Conservation (phyloP, 2,113 vertebrate genomes). For the Condylura cristata region DNA sequence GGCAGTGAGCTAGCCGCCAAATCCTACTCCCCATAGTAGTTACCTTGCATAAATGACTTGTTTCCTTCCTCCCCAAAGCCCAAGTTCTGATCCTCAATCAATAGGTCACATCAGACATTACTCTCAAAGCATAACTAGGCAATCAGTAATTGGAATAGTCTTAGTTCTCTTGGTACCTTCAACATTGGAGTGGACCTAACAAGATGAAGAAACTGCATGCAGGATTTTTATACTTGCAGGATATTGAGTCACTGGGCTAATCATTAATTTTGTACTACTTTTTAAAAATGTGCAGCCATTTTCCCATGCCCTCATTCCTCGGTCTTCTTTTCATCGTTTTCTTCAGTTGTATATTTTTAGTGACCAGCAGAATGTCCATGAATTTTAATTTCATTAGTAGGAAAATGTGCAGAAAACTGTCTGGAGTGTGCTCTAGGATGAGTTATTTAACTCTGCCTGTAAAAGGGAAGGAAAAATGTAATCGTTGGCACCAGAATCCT, state of each 20-base stretch:
- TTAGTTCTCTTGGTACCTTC: background rate
- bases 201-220: background rate
- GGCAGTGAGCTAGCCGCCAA: background rate
- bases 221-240: background rate
- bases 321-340: background rate
- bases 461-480: background rate
- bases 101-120: background rate
- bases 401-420: background rate
- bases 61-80: background rate
- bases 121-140: background rate
- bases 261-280: background rate
- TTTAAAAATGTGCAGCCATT: background rate
- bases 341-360: background rate
- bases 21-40: background rate
- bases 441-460: background rate
- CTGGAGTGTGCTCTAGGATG: background rate
- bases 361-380: background rate
- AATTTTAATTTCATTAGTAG: background rate
- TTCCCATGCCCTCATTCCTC: background rate
- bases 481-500: background rate
- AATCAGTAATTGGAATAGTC: background rate
- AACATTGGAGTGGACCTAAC: background rate
- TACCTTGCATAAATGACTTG: background rate
- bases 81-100: background rate
- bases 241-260: background rate